Conservation (phyloP, 1,140 invertebrate genomes). For the Trichonephila inaurata region DNA sequence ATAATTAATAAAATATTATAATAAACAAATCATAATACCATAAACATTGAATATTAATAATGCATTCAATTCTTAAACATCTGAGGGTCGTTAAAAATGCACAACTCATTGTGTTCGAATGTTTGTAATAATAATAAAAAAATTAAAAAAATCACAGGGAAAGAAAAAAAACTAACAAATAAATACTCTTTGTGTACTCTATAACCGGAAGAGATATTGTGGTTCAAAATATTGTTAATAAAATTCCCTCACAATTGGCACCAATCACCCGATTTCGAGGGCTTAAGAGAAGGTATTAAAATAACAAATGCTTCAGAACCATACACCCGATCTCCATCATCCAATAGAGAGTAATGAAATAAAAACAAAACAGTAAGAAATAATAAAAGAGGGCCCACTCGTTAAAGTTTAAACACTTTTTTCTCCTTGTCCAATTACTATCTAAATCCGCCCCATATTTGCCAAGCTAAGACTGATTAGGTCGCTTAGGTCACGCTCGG, state of each 20-base stretch:
- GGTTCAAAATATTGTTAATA: neutral
- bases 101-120: neutral
- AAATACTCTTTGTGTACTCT: neutral
- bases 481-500: slow-evolving; percentile 54
- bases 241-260: neutral
- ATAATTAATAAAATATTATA: too few species aligned
- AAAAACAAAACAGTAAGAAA: neutral
- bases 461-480: slow-evolving; percentile 68
- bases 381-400: neutral
- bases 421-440: slow-evolving; percentile 49
- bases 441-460: slow-evolving; percentile 62
- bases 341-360: neutral
- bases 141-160: neutral
- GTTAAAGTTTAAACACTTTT: slow-evolving; percentile 22
- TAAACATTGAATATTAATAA: too few species aligned
- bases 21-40: too few species aligned
- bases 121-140: neutral
- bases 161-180: neutral
- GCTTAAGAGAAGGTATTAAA: neutral
- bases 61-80: too few species aligned
- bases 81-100: too few species aligned
- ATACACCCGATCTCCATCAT: neutral
- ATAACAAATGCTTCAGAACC: neutral
- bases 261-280: neutral
- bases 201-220: neutral